Base-by-base conservation (phyloP, 2,888 invertebrate species). In the Alviniconcha strummeri region DNA sequence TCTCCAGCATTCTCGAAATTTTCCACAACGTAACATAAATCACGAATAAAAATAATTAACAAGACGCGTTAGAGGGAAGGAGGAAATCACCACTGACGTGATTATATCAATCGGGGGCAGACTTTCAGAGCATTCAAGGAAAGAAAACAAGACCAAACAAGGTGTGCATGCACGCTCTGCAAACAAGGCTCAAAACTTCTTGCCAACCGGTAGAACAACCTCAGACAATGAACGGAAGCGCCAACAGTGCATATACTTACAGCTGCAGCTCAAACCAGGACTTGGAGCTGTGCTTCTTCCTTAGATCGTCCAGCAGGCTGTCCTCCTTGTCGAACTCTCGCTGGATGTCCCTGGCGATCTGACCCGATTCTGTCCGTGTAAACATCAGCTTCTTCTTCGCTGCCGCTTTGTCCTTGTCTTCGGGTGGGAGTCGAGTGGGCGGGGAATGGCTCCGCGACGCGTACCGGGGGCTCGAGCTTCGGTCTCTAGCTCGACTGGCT, bases 241-340 rank as follows among this genome's bases (percentile, higher is more conserved):
- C 11, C 6, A 36, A 36, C 36, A 36, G 36, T 4, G 9, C 56
- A 15, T n/a, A 55, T 79, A 84, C 85, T 80, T 81, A 87, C 87
- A 86, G 85, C 77, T 85, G 86, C 13, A 85, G 64, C 64, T 87
- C 86, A 76, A 84, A 85, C 87, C 87, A 86, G n/a, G 86, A 84
- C 80, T 87, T 86, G 60, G 82, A 75, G 67, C 81, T 67, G 64
- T 84, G 67, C 36, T 85, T 80, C 19, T 86, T 85, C n/a, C 83
- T 78, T 54, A 84, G 19, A 4, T 74, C 60, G 5, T 80, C 17
- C 13, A 84, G 54, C 17, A 78, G 19, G 54, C 67, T 55, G 60
- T 85, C 83, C 57, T 84, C 83, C 19, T 80, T 81, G 67, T 83
- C 83, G 69, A 84, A 82, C 67, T 86, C 84, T 17, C 72, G 76